A percentile compares a stretch with the other conserved stretches of the same genome.
Conservation (phyloP, 2,797 vertebrate genomes). For the Molossus alvarezi region DNA sequence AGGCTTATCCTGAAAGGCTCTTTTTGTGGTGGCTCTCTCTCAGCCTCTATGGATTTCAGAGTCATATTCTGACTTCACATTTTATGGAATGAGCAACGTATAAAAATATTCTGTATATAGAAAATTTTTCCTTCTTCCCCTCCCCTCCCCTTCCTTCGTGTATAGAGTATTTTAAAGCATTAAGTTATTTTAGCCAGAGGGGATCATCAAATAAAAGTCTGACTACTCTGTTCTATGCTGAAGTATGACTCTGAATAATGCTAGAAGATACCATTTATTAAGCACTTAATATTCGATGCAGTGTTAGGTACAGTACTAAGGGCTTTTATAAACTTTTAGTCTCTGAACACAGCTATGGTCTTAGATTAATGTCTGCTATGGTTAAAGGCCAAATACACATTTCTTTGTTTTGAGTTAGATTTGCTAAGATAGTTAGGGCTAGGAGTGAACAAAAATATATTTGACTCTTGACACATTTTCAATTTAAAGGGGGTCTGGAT, state of each 20-base stretch:
- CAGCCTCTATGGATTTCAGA: conserved; percentile 20
- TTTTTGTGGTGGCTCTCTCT: conserved; percentile 4
- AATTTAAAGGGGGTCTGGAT: conserved; percentile 1
- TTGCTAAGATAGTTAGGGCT: conserved; percentile 19
- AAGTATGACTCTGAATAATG: neutral
- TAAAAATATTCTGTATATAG: neutral
- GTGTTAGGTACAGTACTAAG: neutral
- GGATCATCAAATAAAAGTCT: neutral
- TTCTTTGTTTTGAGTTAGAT: conserved; percentile 52
- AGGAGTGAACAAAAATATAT: neutral
- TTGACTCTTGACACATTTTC: neutral
- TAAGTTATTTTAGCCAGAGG: conserved; percentile 39
- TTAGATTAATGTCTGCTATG: conserved; percentile 2
- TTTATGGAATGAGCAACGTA: conserved; percentile 25
- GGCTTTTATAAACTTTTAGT: conserved; percentile 26
- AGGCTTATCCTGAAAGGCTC: conserved; percentile 13
- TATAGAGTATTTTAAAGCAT: conserved; percentile 8
- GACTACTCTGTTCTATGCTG: neutral
- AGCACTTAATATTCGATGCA: neutral
- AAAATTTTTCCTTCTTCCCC: no score
- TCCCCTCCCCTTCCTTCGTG: no score
- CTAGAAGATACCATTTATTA: conserved; percentile 22
- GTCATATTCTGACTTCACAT: neutral
- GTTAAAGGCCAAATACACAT: conserved; percentile 30
- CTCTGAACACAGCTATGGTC: conserved; percentile 14